Evolutionary conservation across 2,888 invertebrate genomes (phyloP).

Genomic region (Catocala fraxini): DNA sequence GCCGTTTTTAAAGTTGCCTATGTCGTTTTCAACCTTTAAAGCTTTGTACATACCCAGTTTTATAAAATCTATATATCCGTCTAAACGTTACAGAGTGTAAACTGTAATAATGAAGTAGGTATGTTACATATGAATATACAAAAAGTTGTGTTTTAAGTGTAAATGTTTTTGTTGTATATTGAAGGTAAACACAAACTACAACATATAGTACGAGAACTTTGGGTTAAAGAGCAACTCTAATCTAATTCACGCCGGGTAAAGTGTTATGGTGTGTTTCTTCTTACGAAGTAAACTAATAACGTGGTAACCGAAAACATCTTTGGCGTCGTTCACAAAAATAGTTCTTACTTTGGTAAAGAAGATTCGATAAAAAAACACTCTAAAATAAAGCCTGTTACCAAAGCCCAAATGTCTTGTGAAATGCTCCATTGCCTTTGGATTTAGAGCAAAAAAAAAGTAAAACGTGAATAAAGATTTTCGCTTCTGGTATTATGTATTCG

Average conservation of each 20-base stretch:
- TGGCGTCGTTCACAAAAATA: not conserved
- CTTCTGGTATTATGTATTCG: too few relatives aligned
- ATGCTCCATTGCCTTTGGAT: not conserved
- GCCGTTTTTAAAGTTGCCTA: too few relatives aligned
- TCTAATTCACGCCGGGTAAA: constrained; percentile 29
- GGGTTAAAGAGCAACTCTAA: constrained; percentile 19
- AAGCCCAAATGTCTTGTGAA: not conserved
- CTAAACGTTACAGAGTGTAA: too few relatives aligned
- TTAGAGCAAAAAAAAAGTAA: not conserved
- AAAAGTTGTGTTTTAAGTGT: too few relatives aligned
- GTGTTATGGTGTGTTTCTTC: constrained; percentile 5
- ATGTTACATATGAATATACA: too few relatives aligned
- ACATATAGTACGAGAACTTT: not conserved
- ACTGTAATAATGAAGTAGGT: too few relatives aligned
- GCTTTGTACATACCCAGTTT: too few relatives aligned
- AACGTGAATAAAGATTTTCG: too few relatives aligned
- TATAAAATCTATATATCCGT: too few relatives aligned
- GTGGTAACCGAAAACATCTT: constrained; percentile 7
- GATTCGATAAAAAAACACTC: not conserved
- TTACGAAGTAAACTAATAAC: constrained; percentile 3
- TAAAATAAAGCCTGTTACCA: not conserved
- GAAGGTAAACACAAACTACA: not conserved
- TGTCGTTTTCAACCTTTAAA: too few relatives aligned
- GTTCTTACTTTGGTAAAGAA: not conserved
- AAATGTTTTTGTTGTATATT: not conserved